These are phyloP conservation scores for Cryptus armator DNA, from an alignment of 2,888 invertebrate species.

Conservation along the genomic window DNA sequence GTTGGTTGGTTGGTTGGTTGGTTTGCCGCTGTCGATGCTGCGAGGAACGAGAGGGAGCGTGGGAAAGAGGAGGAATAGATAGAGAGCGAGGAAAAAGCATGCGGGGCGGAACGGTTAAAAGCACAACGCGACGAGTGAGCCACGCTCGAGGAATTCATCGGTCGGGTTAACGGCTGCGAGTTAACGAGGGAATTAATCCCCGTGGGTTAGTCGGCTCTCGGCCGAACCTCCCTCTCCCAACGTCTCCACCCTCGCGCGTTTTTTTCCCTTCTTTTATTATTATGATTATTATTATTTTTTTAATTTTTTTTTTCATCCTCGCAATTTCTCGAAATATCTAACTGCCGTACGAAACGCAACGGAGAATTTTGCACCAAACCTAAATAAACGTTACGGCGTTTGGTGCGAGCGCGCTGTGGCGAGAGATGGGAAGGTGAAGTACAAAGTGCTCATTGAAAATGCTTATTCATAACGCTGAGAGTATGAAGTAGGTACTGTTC, in stretches of 20 bases:
- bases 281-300: not conserved
- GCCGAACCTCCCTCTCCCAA: slow-evolving; percentile 12
- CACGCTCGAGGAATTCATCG: slow-evolving; percentile 69
- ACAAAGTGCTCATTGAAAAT: slow-evolving; percentile 1
- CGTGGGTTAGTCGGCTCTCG: slow-evolving; percentile 59
- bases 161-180: slow-evolving; percentile 69
- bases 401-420: not conserved
- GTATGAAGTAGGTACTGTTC: not conserved
- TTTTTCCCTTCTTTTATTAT: slow-evolving; percentile 15
- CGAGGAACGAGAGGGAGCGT: slow-evolving; percentile 21
- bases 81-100: slow-evolving; percentile 29
- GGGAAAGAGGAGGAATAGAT: slow-evolving; percentile 8
- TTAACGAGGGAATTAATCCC: slow-evolving; percentile 72
- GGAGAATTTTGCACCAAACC: slow-evolving; percentile 27
- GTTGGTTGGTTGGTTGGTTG: slow-evolving; percentile 27
- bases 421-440: not conserved
- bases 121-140: slow-evolving; percentile 41
- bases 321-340: slow-evolving; percentile 37
- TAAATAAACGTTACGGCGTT: not conserved
- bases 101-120: slow-evolving; percentile 55
- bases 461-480: slow-evolving; percentile 16
- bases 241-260: slow-evolving; percentile 7
- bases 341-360: slow-evolving; percentile 1
- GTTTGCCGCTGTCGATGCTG: slow-evolving; percentile 54
- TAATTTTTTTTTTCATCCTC: slow-evolving; percentile 45